Percentiles rank a stretch among this genome's conserved stretches.
These are phyloP conservation scores for Zootermopsis nevadensis DNA, from an alignment of 2,888 invertebrate species.

Conservation along the genomic window DNA sequence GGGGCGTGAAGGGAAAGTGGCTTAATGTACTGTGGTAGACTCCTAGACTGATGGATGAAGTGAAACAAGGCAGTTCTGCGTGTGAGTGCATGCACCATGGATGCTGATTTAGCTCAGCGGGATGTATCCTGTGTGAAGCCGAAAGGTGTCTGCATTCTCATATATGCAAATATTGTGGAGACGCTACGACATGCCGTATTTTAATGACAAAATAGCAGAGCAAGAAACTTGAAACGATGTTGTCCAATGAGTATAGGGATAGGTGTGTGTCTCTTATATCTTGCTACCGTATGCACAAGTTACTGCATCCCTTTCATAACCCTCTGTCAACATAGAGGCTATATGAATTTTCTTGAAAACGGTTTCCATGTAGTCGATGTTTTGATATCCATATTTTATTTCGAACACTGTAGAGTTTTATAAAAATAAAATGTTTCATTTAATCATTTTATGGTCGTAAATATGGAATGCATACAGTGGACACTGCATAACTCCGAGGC, in stretches of 20 bases:
- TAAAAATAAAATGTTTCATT: too few species aligned
- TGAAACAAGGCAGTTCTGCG: background rate
- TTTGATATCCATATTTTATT: background rate
- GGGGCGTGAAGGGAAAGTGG: background rate
- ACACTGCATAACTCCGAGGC: too few species aligned
- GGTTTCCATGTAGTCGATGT: background rate
- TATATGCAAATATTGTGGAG: constrained; percentile 13
- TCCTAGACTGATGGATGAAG: background rate
- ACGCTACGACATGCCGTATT: constrained; percentile 22
- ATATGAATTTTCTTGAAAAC: constrained; percentile 20
- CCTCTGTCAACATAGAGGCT: background rate
- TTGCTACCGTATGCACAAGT: background rate
- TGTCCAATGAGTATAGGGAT: background rate
- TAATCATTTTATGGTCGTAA: too few species aligned
- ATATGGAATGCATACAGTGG: too few species aligned
- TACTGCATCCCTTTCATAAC: background rate
- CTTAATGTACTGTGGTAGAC: background rate
- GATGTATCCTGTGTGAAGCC: background rate
- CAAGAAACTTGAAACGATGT: background rate
- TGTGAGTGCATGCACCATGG: too few species aligned
- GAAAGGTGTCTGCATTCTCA: background rate
- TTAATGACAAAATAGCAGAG: background rate
- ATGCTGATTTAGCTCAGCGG: background rate
- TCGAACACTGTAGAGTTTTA: too few species aligned
- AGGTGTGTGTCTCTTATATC: background rate